Base-by-base conservation (phyloP, 92 coral and sea anemone genomes). In the Heliopora coerulea region DNA sequence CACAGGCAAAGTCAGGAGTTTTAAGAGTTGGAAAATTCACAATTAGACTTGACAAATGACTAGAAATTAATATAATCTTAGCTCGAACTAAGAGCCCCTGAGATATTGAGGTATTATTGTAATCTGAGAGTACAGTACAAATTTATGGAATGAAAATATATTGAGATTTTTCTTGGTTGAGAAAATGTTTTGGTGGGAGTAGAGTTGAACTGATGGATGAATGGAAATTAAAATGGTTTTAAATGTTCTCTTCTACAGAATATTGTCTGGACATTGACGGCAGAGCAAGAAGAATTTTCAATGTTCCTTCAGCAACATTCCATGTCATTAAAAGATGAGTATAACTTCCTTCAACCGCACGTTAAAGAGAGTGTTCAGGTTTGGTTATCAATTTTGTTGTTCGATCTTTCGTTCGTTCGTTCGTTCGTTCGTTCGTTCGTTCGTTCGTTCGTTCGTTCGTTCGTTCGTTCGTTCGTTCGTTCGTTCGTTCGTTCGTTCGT, bases 201-300 rank as follows among this genome's bases (percentile, higher is more conserved):
- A n/a, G n/a, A n/a, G n/a, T n/a, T n/a, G n/a, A n/a, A n/a, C 42
- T 4, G 42, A 37, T 37, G 42, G 12, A 4, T 37, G 42, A 37
- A 37, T 37, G 42, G 17, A 46, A n/a, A 46, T 46, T 46, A 46
- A 46, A 46, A 46, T 46, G 15, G 7, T 41, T 49, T 20, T 23
- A 29, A 40, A n/a, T n/a, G n/a, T n/a, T n/a, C n/a, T n/a, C 50
- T 13, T 58, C 28, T 7, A 49, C 67, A 88, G 91, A 85, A 88
- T 59, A 28, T 88, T n/a, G 81, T 84, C 66, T 62, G 68, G 17
- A 24, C 19, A 56, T 77, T 88, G 57, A 26, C 79, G 48, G 44
- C 82, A 28, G 91, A 88, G 32, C 91, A 88, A 67, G 91, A 84
- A 6, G 82, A 88, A 34, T 88, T 78, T 78, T 81, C 68, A 41